A percentile compares a stretch with the other conserved stretches of the same genome.
Evolutionary conservation across 2,113 vertebrate species (phyloP).

Genomic region (Gallinago undulata): DNA sequence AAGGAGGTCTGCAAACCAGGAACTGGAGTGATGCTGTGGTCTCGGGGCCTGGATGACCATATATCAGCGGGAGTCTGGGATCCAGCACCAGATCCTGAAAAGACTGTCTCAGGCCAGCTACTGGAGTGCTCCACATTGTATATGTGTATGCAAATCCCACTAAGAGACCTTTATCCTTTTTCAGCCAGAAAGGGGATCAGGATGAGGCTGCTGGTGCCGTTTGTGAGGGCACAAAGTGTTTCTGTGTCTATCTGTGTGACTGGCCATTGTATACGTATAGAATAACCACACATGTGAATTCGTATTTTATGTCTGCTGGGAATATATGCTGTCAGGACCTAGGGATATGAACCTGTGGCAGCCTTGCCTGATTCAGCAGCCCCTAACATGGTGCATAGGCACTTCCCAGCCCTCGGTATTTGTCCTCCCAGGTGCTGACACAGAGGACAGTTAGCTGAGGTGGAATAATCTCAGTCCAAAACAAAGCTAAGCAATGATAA

Average conservation of each 20-base stretch:
- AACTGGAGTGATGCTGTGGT: neutral
- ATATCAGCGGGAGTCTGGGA: neutral
- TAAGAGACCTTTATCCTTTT: neutral
- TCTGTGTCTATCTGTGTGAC: neutral
- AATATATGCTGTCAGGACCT: neutral
- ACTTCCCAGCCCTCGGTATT: neutral
- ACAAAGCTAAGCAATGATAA: neutral
- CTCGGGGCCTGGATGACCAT: neutral
- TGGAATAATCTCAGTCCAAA: neutral
- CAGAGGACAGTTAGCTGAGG: neutral
- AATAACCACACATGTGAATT: neutral
- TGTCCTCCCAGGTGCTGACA: neutral
- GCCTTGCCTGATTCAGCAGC: neutral
- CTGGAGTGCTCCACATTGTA: neutral
- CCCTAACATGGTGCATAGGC: neutral
- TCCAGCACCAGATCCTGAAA: neutral
- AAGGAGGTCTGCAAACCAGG: neutral
- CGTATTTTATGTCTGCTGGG: neutral
- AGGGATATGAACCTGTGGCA: neutral
- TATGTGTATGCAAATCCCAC: neutral
- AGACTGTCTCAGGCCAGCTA: neutral
- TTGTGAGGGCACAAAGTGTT: neutral
- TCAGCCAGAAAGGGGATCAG: neutral
- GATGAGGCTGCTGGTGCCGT: neutral
- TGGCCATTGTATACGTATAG: fast-evolving